phyloP scores from a whole-genome alignment of 2,888 invertebrate species.

The Harmothoe impar region DNA sequence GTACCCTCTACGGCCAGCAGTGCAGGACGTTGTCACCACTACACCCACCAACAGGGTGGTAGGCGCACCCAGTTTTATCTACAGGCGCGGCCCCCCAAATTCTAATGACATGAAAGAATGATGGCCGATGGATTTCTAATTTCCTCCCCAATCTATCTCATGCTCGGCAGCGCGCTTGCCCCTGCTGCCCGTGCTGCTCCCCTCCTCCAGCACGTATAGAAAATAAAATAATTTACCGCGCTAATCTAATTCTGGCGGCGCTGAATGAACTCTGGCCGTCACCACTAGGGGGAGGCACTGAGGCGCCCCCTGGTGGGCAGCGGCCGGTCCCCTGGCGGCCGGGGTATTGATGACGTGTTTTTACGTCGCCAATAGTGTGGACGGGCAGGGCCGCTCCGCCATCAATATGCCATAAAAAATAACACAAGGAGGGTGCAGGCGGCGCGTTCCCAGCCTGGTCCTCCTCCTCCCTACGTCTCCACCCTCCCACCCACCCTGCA shows the following conservation, averaged over 20 bases:
- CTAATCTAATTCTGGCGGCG: constrained; percentile 51
- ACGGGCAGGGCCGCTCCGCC: neutral
- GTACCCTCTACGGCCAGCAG: neutral
- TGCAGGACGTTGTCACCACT: neutral
- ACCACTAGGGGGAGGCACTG: constrained; percentile 26
- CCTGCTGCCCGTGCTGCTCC: neutral
- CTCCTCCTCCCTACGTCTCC: neutral
- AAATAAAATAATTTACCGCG: constrained; percentile 61
- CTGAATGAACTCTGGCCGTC: constrained; percentile 50
- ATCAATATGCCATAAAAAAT: constrained; percentile 58
- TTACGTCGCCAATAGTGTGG: constrained; percentile 55
- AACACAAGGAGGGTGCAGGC: constrained; percentile 40
- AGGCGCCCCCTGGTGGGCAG: constrained; percentile 17
- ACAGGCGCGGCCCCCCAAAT: neutral
- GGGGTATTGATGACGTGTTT: constrained; percentile 57
- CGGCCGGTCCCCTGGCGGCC: constrained; percentile 44
- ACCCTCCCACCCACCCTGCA: neutral
- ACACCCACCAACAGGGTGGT: neutral
- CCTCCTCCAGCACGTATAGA: constrained; percentile 55
- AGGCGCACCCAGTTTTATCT: neutral
- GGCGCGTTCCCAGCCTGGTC: constrained; percentile 40
- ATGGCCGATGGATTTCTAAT: constrained; percentile 62
- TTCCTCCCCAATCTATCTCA: constrained; percentile 62
- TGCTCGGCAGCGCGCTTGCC: constrained; percentile 31
- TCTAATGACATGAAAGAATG: constrained; percentile 60